Conservation (phyloP, 2,888 invertebrate species). For the Eupithecia tripunctaria region DNA sequence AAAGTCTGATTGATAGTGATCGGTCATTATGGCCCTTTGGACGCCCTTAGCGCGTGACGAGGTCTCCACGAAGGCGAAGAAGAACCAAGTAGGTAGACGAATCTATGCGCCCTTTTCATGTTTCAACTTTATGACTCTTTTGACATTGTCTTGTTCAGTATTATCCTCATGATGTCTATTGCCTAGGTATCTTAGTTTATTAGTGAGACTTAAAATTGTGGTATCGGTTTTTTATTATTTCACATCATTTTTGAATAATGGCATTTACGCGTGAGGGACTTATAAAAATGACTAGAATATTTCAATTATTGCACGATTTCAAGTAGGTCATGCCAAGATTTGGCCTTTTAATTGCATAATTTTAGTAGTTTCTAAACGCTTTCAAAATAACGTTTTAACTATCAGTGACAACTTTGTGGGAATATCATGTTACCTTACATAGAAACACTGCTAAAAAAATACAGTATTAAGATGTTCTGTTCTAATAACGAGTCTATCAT, state of each 20-base stretch:
- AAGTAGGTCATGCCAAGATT: constrained; percentile 45
- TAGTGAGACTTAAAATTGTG: neutral
- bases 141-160: constrained; percentile 63
- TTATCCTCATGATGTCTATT: constrained; percentile 41
- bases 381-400: constrained; percentile 41
- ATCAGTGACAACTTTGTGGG: constrained; percentile 2
- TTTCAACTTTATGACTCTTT: constrained; percentile 66
- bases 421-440: neutral
- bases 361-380: constrained; percentile 44
- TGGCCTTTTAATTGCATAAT: constrained; percentile 44
- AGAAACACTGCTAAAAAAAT: neutral
- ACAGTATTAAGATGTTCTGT: constrained; percentile 25
- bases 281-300: constrained; percentile 36
- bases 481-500: constrained; percentile 34
- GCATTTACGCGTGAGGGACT: neutral
- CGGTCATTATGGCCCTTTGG: constrained; percentile 68
- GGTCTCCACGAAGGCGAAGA: constrained; percentile 59
- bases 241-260: neutral
- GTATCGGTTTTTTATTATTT: neutral
- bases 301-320: constrained; percentile 45
- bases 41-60: constrained; percentile 79
- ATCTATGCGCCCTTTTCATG: constrained; percentile 62
- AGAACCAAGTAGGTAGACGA: constrained; percentile 38
- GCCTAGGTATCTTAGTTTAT: constrained; percentile 25
- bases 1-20: constrained; percentile 57